Percentiles rank a stretch among this genome's conserved stretches.
Evolutionary conservation across 2,888 invertebrate species (phyloP).

Genomic region (Anthrax anthrax): DNA sequence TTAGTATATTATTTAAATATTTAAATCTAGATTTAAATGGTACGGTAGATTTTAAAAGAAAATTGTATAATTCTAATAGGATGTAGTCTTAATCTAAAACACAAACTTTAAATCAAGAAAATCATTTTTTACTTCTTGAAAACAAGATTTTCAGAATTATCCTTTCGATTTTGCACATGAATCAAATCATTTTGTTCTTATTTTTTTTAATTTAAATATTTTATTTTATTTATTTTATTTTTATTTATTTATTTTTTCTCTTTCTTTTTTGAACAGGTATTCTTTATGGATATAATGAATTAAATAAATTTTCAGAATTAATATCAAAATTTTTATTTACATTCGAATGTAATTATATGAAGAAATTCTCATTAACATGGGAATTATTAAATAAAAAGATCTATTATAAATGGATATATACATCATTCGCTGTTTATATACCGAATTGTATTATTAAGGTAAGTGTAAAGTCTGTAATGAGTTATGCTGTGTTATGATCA

Average conservation of each 20-base stretch:
- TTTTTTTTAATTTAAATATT: neutral
- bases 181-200: neutral
- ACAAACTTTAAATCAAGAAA: too few relatives aligned
- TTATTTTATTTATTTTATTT: neutral
- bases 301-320: slow-evolving; percentile 44
- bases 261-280: slow-evolving; percentile 32
- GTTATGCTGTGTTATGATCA: too few relatives aligned
- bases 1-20: too few relatives aligned
- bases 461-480: too few relatives aligned
- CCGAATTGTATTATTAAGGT: slow-evolving; percentile 41
- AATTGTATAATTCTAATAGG: too few relatives aligned
- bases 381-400: slow-evolving; percentile 50
- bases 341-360: slow-evolving; percentile 46
- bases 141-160: too few relatives aligned
- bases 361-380: slow-evolving; percentile 52
- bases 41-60: slow-evolving; percentile 22
- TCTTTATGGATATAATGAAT: slow-evolving; percentile 47
- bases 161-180: too few relatives aligned
- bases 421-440: slow-evolving; percentile 41
- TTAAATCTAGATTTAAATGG: slow-evolving; percentile 28
- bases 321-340: slow-evolving; percentile 45
- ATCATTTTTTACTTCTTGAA: too few relatives aligned
- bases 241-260: too few relatives aligned
- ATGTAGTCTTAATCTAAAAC: too few relatives aligned
- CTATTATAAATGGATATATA: slow-evolving; percentile 40